Percentiles rank a stretch among this genome's conserved stretches.
phyloP scores from a whole-genome alignment of 2,797 vertebrate genomes.

The Tauraco hartlaubi region DNA sequence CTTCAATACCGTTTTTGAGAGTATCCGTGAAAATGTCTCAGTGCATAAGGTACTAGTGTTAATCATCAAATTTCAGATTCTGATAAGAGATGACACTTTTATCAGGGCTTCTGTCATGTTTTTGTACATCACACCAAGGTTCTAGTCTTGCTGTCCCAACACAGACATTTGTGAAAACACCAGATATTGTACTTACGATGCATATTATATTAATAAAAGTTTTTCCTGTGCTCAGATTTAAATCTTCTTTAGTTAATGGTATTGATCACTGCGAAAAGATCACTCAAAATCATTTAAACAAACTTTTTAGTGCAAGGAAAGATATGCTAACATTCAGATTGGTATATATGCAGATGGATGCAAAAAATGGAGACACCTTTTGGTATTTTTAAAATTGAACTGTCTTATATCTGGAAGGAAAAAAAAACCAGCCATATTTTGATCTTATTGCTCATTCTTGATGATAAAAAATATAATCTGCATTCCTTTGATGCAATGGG shows the following conservation, averaged over 20 bases:
- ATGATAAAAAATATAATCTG: neutral
- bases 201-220: neutral
- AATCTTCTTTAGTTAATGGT: neutral
- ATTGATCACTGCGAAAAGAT: neutral
- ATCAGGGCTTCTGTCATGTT: neutral
- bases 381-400: neutral
- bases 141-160: neutral
- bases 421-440: neutral
- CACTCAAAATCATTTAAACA: neutral
- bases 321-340: neutral
- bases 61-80: constrained; percentile 33
- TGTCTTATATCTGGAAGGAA: neutral
- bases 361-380: neutral
- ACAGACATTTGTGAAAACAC: neutral
- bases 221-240: neutral
- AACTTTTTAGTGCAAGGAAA: neutral
- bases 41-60: neutral
- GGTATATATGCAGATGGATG: neutral
- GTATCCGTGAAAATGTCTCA: neutral
- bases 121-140: neutral
- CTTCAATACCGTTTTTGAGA: constrained; percentile 5
- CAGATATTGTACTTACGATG: neutral
- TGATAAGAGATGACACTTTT: constrained; percentile 10
- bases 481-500: neutral
- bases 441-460: neutral